These are phyloP conservation scores for Dromiciops gliroides DNA, from an alignment of 2,113 vertebrate genomes.

Conservation along the genomic window DNA sequence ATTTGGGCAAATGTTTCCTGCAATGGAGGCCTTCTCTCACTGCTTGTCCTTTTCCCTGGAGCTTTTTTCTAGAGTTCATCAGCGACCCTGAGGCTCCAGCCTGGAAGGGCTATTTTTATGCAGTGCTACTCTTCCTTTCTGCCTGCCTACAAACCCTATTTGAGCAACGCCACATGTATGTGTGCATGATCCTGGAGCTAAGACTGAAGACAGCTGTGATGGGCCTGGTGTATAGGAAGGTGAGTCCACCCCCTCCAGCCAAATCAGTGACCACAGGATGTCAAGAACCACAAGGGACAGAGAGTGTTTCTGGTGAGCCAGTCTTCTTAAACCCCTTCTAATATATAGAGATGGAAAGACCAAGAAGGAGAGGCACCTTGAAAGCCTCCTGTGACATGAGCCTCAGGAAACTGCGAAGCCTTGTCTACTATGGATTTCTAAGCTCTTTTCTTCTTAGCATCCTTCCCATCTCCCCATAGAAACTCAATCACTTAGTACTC, in stretches of 20 bases:
- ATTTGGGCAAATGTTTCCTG: not conserved
- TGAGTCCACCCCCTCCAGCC: conserved; percentile 72
- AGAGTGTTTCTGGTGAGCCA: not conserved
- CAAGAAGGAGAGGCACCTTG: not conserved
- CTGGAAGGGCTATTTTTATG: conserved; percentile 94
- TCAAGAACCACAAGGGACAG: not conserved
- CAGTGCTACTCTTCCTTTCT: conserved; percentile 88
- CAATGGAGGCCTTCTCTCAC: not conserved
- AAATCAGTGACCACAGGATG: not conserved
- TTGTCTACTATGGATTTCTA: not conserved
- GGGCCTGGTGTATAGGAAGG: conserved; percentile 95
- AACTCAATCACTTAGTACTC: not conserved
- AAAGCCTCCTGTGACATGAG: not conserved
- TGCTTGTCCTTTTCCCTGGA: conserved; percentile 67
- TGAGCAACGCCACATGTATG: conserved; percentile 93
- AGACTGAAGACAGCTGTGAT: conserved; percentile 91
- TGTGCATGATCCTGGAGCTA: conserved; percentile 91
- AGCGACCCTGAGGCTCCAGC: conserved; percentile 82
- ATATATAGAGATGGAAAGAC: not conserved
- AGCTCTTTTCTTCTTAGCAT: not conserved
- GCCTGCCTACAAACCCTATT: conserved; percentile 93
- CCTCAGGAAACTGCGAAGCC: not conserved
- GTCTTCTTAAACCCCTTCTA: not conserved
- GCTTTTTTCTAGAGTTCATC: conserved; percentile 92
- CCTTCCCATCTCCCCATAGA: not conserved